Evolutionary conservation across 2,888 invertebrate genomes (phyloP).

Genomic region (Ommatoiulus sabulosus): DNA sequence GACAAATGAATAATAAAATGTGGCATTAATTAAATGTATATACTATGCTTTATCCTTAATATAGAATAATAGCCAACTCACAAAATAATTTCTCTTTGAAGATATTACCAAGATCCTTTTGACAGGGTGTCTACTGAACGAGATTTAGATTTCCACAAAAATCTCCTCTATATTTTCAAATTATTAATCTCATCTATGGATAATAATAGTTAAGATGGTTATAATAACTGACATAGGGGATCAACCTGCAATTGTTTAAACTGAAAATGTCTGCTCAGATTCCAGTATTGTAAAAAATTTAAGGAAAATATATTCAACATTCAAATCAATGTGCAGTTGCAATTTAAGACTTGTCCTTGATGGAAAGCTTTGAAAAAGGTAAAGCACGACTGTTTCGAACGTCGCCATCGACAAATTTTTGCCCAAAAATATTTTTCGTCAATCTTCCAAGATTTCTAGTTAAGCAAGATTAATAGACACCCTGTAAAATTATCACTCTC

Average conservation of each 20-base stretch:
- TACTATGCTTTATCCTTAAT: background rate
- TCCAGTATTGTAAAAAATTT: background rate
- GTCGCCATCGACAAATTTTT: background rate
- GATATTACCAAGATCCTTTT: background rate
- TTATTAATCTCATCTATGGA: background rate
- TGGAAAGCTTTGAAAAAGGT: background rate
- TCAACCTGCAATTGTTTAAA: too few relatives aligned
- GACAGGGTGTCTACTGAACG: background rate
- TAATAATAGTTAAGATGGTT: background rate
- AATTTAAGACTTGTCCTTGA: background rate
- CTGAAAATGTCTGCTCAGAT: too few relatives aligned
- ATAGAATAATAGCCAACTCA: background rate
- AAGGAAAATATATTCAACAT: background rate
- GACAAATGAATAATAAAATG: background rate
- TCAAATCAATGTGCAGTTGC: background rate
- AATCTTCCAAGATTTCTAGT: too few relatives aligned
- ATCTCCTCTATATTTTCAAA: background rate
- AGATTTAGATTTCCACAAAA: background rate
- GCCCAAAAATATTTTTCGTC: too few relatives aligned
- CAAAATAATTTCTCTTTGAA: background rate
- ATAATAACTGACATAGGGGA: background rate
- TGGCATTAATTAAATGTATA: background rate
- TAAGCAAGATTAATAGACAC: background rate
- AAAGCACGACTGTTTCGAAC: background rate
- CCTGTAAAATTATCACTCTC: slow-evolving; percentile 12